Base-by-base conservation (phyloP, 2,113 vertebrate genomes). In the Siniperca chuatsi region DNA sequence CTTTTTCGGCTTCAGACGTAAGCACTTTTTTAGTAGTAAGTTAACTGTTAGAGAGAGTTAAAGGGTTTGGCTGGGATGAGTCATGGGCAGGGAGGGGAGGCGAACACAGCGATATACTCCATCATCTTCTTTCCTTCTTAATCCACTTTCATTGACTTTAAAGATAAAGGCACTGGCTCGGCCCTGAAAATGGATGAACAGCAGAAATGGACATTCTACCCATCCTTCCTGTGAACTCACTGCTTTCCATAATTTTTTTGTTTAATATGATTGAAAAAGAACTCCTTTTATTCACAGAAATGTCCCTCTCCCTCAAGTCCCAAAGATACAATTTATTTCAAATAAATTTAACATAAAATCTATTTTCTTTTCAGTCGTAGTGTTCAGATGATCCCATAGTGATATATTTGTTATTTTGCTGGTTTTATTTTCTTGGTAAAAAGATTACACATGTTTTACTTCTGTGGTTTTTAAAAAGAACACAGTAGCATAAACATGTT, bases 31-130 rank as follows among this genome's bases (percentile, higher is more conserved):
- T 73, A 65, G 72, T 79, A 52, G 64, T 62, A 54, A 81, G 48
- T 67, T 50, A 48, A 52, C 81, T 90, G 54, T 78, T 83, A 4
- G 71, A 83, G 61, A 64, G 74, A 90, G 80, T 86, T 84, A 68
- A 85, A 87, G 50, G 50, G 69, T 81, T 82, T 79, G 73, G 58
- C 46, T 60, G 46, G 23, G 61, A 82, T 89, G 83, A 91, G 44
- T 82, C 80, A 73, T 40, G 79, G 61, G 44, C 57, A 65, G 62
- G 75, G 75, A 84, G 72, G 16, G 57, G 29, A 84, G 52, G 60
- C 69, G 33, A 52, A 78, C 72, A 71, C 50, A 78, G 64, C 20
- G 35, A 87, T 82, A 79, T 68, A 67, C 73, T 77, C 69, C 13
- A 69, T 91, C 86, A 75, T 76, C 79, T 65, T 75, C 62, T 80